A percentile compares a stretch with the other conserved stretches of the same genome.
phyloP scores from a whole-genome alignment of 1,140 invertebrate genomes.

The Drosophila neocordata region DNA sequence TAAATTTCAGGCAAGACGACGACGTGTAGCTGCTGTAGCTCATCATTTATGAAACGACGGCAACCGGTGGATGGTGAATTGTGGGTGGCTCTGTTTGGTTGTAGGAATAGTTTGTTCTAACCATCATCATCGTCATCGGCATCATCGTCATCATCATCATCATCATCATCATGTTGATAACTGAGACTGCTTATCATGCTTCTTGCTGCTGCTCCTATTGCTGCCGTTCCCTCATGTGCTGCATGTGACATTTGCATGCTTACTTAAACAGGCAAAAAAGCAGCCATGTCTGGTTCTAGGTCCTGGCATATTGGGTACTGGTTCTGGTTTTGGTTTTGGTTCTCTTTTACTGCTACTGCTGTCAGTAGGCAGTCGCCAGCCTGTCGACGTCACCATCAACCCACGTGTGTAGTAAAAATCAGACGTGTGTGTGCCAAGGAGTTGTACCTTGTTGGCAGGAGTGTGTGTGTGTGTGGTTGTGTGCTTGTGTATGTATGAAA shows the following conservation, averaged over 20 bases:
- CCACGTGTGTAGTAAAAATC: conserved; percentile 80
- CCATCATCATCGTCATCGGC: conserved; percentile 23
- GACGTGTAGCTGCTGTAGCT: conserved; percentile 39
- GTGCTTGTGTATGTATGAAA: conserved; percentile 15
- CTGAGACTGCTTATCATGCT: conserved; percentile 73
- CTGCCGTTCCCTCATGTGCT: conserved; percentile 17
- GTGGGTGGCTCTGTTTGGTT: neutral
- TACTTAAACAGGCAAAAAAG: conserved; percentile 77
- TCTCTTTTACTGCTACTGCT: conserved; percentile 31
- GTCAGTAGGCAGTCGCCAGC: conserved; percentile 58
- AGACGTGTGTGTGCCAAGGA: conserved; percentile 53
- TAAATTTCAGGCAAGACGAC: conserved; percentile 67
- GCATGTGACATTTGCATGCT: conserved; percentile 81
- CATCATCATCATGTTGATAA: conserved; percentile 59
- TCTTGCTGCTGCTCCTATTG: conserved; percentile 2
- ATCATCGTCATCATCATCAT: conserved; percentile 10
- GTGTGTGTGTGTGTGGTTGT: conserved; percentile 7
- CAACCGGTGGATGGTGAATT: neutral
- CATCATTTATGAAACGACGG: conserved; percentile 61
- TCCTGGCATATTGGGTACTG: neutral
- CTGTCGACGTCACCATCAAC: conserved; percentile 76
- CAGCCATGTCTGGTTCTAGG: conserved; percentile 25
- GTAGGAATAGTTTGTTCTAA: conserved; percentile 21
- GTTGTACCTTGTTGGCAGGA: neutral
- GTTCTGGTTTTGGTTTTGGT: conserved; percentile 8